These are phyloP conservation scores for Sebastes miniatus DNA, from an alignment of 2,797 vertebrate species.

Conservation along the genomic window DNA sequence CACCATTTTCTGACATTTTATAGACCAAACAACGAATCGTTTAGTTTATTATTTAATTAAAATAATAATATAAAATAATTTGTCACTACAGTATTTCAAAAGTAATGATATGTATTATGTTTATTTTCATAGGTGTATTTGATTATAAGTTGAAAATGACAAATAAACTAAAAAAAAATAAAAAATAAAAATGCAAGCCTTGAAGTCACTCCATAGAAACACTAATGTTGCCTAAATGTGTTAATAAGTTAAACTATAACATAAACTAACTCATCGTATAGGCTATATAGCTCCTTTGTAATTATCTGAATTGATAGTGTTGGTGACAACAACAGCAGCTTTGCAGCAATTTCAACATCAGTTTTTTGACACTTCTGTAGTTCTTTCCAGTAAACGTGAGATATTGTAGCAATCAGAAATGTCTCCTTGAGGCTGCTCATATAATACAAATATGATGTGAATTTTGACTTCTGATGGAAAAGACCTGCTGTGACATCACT, in stretches of 20 bases:
- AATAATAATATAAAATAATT: no score
- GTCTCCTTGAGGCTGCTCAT: not conserved
- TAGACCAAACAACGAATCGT: no score
- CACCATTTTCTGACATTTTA: not conserved
- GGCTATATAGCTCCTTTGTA: not conserved
- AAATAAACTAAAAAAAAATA: not conserved
- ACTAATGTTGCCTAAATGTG: not conserved
- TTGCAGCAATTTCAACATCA: not conserved
- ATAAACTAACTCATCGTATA: not conserved
- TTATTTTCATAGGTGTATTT: no score
- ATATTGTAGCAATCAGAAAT: not conserved
- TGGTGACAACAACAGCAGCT: not conserved
- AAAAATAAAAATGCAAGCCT: not conserved
- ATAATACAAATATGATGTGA: not conserved
- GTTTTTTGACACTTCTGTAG: not conserved
- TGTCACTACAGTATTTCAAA: no score
- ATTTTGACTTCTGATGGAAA: conserved; percentile 4
- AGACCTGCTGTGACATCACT: conserved; percentile 10
- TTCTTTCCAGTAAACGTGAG: not conserved
- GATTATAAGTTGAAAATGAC: no score
- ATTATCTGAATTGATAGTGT: not conserved
- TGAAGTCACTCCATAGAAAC: not conserved
- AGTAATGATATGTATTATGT: not conserved
- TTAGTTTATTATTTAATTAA: no score
- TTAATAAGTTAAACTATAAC: not conserved